Evolutionary conservation across 2,113 vertebrate species (phyloP), one percentile per base, ranked within the genome.

Genomic region (Oxygymnocypris stewartii): DNA sequence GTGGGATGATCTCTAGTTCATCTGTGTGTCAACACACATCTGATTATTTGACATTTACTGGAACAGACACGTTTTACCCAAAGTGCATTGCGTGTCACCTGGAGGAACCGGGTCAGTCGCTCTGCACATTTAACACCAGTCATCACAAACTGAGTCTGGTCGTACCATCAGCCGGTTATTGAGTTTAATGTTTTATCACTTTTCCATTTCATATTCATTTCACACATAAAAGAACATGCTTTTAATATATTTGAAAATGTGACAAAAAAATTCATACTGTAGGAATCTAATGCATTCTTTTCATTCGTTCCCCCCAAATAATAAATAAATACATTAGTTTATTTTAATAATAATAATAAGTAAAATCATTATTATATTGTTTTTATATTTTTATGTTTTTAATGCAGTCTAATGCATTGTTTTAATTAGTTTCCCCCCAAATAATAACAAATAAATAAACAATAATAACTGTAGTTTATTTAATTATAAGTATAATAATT

Each of bases 61-160:
- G 35, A 69, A 69, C 74, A 4, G n/a, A 76, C 23, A 28, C n/a
- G 13, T 14, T 78, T 78, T 78, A 78, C 47, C 76, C 49, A 78
- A 20, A 31, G 25, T 18, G 47, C 76, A 78, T 20, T 78, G 47
- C n/a, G n/a, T n/a, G n/a, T n/a, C n/a, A n/a, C n/a, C n/a, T n/a
- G n/a, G n/a, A n/a, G n/a, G n/a, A n/a, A n/a, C n/a, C n/a, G n/a
- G n/a, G n/a, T n/a, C 42, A 25, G 23, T 20, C 35, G 1, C 35
- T 71, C 37, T 4, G 1, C 14, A 37, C 28, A 16, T 18, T 69
- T 69, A 28, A 31, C 25, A 65, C 63, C 2, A 28, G 63, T 14
- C 63, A 67, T 8, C n/a, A 63, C n/a, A 11, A 63, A 18, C 35
- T 40, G 35, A 71, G 69, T 71, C 37, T 40, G n/a, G n/a, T n/a